Evolutionary conservation across 2,113 vertebrate species (phyloP), one percentile per base, ranked within the genome.

Genomic region (Xenopus tropicalis): DNA sequence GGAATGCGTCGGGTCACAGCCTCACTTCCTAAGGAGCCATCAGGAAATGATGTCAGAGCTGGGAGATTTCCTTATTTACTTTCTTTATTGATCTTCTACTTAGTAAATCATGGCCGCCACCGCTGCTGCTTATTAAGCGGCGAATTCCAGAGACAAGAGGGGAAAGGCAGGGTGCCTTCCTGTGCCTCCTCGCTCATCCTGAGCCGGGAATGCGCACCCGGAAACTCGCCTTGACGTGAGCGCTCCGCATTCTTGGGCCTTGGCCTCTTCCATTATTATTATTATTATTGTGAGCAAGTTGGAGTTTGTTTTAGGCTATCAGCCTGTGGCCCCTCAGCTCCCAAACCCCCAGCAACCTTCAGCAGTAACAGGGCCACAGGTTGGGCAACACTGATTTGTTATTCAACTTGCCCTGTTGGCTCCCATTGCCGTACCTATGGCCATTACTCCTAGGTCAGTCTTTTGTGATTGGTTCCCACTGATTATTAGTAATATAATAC

Each of bases 181-280:
- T 76, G 73, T 69, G 21, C 66, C 43, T 10, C 66, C 43, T 10
- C 43, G 23, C 73, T 69, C 58, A 76, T 69, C 73, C 73, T 69
- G 73, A 58, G 61, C 44, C 63, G n/a, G 48, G 57, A 62, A 63
- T 44, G 73, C 22, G 66, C 37, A 43, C 23, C 69, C 69, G 73
- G 73, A 76, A 76, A 63, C 61, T 69, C 62, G 44, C 20, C 56
- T 69, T 76, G 73, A 62, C 66, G 66, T 76, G 37, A 42, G 62
- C 61, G 54, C 61, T 37, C 57, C 25, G 20, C 22, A 54, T 62
- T 74, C 37, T 65, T 52, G 48, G 44, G 72, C 37, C 24, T 66
- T 74, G 61, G 48, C 68, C 51, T 56, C 52, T 62, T 61, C 29
- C 23, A 67, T 24, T 62, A 62, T 54, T 22, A 37, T 48, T 37